phyloP scores from a whole-genome alignment of 2,888 invertebrate species.

The Cremastobaeus sp. region DNA sequence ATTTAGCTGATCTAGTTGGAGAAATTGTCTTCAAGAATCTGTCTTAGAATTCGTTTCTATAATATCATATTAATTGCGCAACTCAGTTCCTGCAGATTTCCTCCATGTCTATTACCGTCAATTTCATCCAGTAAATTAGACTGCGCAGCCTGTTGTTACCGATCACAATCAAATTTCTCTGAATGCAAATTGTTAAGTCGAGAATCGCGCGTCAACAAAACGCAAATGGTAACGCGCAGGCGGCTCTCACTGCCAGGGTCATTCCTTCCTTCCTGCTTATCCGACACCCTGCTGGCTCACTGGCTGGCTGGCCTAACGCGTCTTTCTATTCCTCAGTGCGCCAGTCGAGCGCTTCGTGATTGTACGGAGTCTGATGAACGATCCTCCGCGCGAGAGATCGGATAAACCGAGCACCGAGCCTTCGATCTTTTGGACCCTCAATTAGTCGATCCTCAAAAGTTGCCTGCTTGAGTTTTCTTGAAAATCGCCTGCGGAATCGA shows the following conservation, averaged over 20 bases:
- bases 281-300: constrained; percentile 55
- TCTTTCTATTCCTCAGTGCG: constrained; percentile 61
- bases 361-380: constrained; percentile 34
- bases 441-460: too few species aligned
- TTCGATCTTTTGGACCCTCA: too few species aligned
- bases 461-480: too few species aligned
- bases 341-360: constrained; percentile 59
- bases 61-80: too few species aligned
- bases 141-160: constrained; percentile 7
- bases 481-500: too few species aligned
- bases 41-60: too few species aligned
- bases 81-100: too few species aligned
- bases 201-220: constrained; percentile 57
- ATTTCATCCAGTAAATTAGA: constrained; percentile 3
- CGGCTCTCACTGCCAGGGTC: constrained; percentile 78
- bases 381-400: constrained; percentile 1
- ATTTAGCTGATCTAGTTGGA: too few species aligned
- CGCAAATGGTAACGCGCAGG: constrained; percentile 73
- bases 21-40: too few species aligned
- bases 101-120: too few species aligned
- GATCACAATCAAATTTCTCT: constrained; percentile 31
- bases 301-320: constrained; percentile 52
- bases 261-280: constrained; percentile 64
- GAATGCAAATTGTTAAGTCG: constrained; percentile 33
- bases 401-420: too few species aligned